Base-by-base conservation (phyloP, 2,113 vertebrate genomes). In the Indicator indicator region DNA sequence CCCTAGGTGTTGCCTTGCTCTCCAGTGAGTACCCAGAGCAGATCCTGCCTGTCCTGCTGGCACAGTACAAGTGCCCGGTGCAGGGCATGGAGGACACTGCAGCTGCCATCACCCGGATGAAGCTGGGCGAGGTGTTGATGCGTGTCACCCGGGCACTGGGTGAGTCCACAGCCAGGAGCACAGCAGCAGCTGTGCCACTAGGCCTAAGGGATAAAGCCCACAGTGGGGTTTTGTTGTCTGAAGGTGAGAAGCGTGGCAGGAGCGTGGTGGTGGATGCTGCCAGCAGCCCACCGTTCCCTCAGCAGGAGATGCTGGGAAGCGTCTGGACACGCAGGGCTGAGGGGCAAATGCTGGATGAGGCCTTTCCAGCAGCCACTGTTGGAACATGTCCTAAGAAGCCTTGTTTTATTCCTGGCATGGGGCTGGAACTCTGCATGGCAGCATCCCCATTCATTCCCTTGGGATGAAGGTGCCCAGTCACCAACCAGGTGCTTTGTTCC, bases 91-190 rank as follows among this genome's bases (percentile, higher is more conserved):
- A 67, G 91, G 96, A 97, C 23, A 1, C 86, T 5, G 7, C 13
- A 13, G 67, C 97, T 1, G 23, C 98, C 20, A 97, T 99, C 96
- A 99, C 97, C 75, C 98, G 98, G 63, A 98, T 99, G 95, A 99
- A 99, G 97, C 93, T 99, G 48, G 99, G 99, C 8, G 99, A 99
- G 91, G 98, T 98, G 54, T 97, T 99, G 94, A 99, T 99, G 98
- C 98, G 99, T 48, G 96, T 98, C 30, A 98, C 98, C 72, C 96
- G 98, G 68, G 98, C 98, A 0, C 96, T 99, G 96, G 99, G 99
- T 99, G 96, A 98, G 99, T 97, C 65, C n/a, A 7, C 26, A 27
- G 28, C 16, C 12, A 0, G 3, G 38, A 62, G 14, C 59, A n/a
- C 2, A 5, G 76, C 55, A 18, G 20, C n/a, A 52, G 72, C 54